Conservation (phyloP, 2,888 invertebrate genomes). For the Priocnemis perturbator region DNA sequence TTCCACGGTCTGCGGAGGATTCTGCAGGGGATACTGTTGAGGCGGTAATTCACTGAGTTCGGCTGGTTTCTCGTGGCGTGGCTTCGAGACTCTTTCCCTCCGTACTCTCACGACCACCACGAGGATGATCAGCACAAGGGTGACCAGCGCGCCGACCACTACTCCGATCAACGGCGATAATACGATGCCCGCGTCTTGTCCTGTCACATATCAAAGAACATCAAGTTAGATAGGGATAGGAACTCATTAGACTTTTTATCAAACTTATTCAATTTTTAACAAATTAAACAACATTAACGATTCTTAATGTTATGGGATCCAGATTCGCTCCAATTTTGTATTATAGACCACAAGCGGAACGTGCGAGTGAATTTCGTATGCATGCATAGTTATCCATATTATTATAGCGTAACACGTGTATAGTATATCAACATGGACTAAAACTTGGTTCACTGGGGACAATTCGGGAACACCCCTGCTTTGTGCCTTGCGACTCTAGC, state of each 20-base stretch:
- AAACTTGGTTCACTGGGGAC: no score
- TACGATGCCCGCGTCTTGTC: slow-evolving; percentile 77
- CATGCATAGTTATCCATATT: neutral
- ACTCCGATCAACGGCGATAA: slow-evolving; percentile 79
- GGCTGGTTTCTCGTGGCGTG: slow-evolving; percentile 65
- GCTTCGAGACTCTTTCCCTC: slow-evolving; percentile 71
- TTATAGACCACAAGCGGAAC: no score
- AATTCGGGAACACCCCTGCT: no score
- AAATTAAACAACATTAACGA: no score
- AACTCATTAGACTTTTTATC: no score
- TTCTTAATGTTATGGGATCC: no score
- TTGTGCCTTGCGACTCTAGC: no score
- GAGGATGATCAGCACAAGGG: slow-evolving; percentile 77
- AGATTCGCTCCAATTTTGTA: no score
- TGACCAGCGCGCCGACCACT: slow-evolving; percentile 77
- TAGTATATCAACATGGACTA: neutral
- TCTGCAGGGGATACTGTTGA: slow-evolving; percentile 70
- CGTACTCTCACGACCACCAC: slow-evolving; percentile 77
- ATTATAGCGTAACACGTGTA: neutral
- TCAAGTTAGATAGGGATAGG: no score
- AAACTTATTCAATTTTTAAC: no score
- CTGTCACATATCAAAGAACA: slow-evolving; percentile 66
- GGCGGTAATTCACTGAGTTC: slow-evolving; percentile 69
- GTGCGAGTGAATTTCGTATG: no score
- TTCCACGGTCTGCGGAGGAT: slow-evolving; percentile 76